Evolutionary conservation across 2,797 vertebrate species (phyloP).

Genomic region (Notoglanidium macrostoma): DNA sequence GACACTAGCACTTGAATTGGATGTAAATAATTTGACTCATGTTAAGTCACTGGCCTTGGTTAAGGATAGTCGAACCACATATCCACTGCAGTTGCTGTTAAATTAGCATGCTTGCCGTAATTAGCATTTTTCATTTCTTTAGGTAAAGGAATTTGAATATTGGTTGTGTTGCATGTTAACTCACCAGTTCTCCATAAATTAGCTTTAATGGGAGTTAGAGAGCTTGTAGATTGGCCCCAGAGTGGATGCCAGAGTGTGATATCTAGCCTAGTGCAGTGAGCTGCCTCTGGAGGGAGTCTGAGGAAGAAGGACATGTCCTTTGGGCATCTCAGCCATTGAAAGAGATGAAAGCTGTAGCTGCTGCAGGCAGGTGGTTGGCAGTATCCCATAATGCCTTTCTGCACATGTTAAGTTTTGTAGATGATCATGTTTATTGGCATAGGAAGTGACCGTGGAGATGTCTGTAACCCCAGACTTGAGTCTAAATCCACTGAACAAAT

Average conservation of each 20-base stretch:
- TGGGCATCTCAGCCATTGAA: conserved; percentile 48
- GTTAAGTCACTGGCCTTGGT: neutral
- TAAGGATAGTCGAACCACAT: neutral
- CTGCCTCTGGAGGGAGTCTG: neutral
- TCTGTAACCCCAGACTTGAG: neutral
- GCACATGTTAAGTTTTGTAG: conserved; percentile 4
- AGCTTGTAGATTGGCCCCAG: conserved; percentile 4
- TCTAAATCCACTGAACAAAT: neutral
- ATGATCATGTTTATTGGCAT: neutral
- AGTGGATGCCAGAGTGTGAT: neutral
- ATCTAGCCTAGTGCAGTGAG: neutral
- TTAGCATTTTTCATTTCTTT: conserved; percentile 14
- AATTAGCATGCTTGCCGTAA: neutral
- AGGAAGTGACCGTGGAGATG: neutral
- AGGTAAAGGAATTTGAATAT: conserved; percentile 12
- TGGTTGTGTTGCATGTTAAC: neutral
- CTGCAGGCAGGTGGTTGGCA: conserved; percentile 36
- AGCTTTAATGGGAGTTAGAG: neutral
- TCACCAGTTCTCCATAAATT: conserved; percentile 5
- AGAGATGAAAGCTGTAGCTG: conserved; percentile 31
- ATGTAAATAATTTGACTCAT: conserved; percentile 2
- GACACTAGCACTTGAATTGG: neutral
- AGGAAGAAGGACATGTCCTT: conserved; percentile 18
- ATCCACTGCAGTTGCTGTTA: neutral
- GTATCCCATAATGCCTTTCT: conserved; percentile 44